These are phyloP conservation scores for Cebidichthys violaceus DNA, from an alignment of 2,113 vertebrate genomes.

Conservation along the genomic window DNA sequence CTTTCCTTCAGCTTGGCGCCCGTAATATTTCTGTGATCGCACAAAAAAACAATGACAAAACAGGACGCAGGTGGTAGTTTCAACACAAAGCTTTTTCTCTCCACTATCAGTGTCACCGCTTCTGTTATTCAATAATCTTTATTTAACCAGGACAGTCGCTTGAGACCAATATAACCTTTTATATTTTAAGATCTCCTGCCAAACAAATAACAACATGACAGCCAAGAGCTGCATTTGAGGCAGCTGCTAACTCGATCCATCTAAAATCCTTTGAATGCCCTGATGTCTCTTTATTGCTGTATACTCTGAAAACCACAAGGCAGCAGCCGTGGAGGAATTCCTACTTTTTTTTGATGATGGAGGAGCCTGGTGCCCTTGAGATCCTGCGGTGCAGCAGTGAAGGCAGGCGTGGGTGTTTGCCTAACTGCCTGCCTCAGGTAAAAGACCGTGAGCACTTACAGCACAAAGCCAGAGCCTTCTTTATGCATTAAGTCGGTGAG, in stretches of 20 bases:
- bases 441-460: slow-evolving; percentile 32
- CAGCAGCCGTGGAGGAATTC: slow-evolving; percentile 40
- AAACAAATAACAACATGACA: slow-evolving; percentile 46
- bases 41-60: slow-evolving; percentile 71
- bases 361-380: slow-evolving; percentile 23
- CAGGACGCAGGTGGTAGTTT: slow-evolving; percentile 73
- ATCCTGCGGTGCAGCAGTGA: slow-evolving; percentile 9
- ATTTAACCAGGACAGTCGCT: slow-evolving; percentile 52
- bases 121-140: slow-evolving; percentile 56
- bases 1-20: slow-evolving; percentile 26
- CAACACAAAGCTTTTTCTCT: slow-evolving; percentile 53
- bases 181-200: slow-evolving; percentile 19
- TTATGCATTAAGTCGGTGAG: not conserved
- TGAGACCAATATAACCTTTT: slow-evolving; percentile 53
- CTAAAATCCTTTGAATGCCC: slow-evolving; percentile 38
- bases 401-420: slow-evolving; percentile 25
- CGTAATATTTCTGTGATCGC: slow-evolving; percentile 63
- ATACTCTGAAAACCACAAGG: slow-evolving; percentile 22
- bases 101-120: slow-evolving; percentile 30
- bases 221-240: slow-evolving; percentile 20
- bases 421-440: slow-evolving; percentile 44
- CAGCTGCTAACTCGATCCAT: not conserved
- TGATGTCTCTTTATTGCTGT: slow-evolving; percentile 16
- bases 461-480: slow-evolving; percentile 28
- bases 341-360: slow-evolving; percentile 44